Conservation (phyloP, 2,888 invertebrate species). For the Pterostichus niger region DNA sequence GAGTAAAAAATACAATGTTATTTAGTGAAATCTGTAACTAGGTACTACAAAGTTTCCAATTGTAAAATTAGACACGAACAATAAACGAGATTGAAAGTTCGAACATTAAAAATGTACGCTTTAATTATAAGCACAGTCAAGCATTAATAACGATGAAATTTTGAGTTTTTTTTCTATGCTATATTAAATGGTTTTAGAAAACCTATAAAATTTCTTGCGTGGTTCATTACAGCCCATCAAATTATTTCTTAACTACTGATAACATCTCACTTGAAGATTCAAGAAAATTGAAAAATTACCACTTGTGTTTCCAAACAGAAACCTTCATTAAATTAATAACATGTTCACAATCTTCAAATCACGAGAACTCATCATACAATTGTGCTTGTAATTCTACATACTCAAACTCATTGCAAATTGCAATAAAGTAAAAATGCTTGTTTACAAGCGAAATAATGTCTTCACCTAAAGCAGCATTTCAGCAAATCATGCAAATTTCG, state of each 20-base stretch:
- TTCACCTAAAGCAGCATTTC: not conserved
- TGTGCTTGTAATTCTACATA: not conserved
- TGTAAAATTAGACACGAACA: no score
- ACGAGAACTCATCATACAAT: conserved; percentile 4
- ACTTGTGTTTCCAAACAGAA: not conserved
- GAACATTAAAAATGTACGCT: no score
- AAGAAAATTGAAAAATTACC: conserved; percentile 54
- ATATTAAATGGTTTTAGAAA: not conserved
- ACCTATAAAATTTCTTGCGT: not conserved
- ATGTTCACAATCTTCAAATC: not conserved
- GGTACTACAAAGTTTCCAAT: no score
- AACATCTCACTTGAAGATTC: conserved; percentile 24
- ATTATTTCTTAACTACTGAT: not conserved
- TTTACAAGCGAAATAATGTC: conserved; percentile 9
- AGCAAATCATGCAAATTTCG: not conserved
- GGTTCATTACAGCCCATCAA: not conserved
- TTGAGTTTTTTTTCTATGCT: no score
- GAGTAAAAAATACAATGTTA: no score
- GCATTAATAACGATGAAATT: no score
- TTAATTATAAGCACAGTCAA: no score
- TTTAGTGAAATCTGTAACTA: no score
- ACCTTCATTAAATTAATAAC: conserved; percentile 20
- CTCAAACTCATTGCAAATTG: not conserved
- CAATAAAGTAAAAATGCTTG: not conserved
- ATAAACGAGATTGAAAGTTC: no score